Evolutionary conservation across 2,113 vertebrate species (phyloP).

Genomic region (Xenus cinereus): DNA sequence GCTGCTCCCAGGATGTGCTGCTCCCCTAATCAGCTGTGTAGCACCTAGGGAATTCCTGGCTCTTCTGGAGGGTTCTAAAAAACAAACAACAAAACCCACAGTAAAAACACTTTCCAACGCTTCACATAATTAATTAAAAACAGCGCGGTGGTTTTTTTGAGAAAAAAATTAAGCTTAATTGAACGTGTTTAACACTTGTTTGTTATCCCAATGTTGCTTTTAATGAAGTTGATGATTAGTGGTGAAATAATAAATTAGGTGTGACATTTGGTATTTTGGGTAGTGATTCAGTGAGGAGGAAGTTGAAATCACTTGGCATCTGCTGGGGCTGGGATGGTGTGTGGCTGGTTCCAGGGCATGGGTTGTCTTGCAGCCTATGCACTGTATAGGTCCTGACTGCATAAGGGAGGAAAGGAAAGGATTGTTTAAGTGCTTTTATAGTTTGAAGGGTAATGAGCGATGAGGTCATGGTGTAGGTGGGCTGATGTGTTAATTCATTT

Average conservation of each 20-base stretch:
- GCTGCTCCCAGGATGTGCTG: not conserved
- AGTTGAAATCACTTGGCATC: not conserved
- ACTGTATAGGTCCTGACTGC: not conserved
- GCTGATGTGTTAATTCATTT: not conserved
- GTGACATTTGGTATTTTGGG: not conserved
- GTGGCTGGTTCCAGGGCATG: not conserved
- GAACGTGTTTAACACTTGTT: not conserved
- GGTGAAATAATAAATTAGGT: not conserved
- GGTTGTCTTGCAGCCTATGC: not conserved
- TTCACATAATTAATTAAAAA: not conserved
- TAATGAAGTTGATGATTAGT: constrained; percentile 22
- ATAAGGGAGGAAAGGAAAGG: not conserved
- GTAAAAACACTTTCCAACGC: not conserved
- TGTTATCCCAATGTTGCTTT: constrained; percentile 5
- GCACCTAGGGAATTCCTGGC: not conserved
- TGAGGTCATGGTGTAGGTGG: not conserved
- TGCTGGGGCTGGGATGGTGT: not conserved
- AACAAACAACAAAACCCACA: not conserved
- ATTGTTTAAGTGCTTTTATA: not conserved
- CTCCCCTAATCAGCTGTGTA: not conserved
- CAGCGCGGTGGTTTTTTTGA: not conserved
- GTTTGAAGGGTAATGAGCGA: not conserved
- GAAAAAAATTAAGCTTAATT: not conserved
- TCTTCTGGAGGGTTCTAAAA: accelerated
- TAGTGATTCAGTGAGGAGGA: not conserved